Evolutionary conservation across 1,140 invertebrate species (phyloP), one percentile per base, ranked within the genome.

Genomic region (Drosophila fuyamai): DNA sequence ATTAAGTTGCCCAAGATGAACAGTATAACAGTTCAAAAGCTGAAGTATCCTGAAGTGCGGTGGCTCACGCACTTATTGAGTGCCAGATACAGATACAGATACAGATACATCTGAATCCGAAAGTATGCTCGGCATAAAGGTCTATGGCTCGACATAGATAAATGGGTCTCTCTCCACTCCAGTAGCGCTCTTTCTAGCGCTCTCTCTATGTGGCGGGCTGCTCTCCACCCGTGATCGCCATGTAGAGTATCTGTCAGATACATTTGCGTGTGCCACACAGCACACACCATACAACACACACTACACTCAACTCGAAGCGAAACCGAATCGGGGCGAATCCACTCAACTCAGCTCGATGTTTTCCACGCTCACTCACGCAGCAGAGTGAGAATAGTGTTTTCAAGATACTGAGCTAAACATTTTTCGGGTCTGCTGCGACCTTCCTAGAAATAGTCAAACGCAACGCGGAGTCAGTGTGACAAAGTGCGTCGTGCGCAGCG

Each of bases 381-480:
- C 67, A 36, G 53, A 48, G 50, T 53, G 23, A 23, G 51, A 35
- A 53, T 43, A 46, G 36, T 67, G 46, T 81, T 89, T 76, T 71
- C 66, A 73, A 90, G 76, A 84, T 83, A 90, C 81, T 63, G 60
- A 68, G 71, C 74, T 57, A 71, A 61, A 83, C 61, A 85, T 70
- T 80, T 70, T 86, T 76, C 67, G 82, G 82, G 61, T 43, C 66
- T 75, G 50, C 74, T 63, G 61, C 67, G 78, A 76, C 84, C 80
- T 91, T 91, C 89, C 89, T 89, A 89, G 89, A 91, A 91, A 89
- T 91, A 91, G 89, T 89, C 32, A 82, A 90, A 91, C 83, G 80
- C 83, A 91, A 83, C 65, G 70, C 76, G 54, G 61, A 84, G 66
- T 91, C 81, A 91, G 89, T 91, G 61, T 78, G 81, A 68, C 79